Base-by-base conservation (phyloP, 2,797 vertebrate species). In the Mus minutoides region DNA sequence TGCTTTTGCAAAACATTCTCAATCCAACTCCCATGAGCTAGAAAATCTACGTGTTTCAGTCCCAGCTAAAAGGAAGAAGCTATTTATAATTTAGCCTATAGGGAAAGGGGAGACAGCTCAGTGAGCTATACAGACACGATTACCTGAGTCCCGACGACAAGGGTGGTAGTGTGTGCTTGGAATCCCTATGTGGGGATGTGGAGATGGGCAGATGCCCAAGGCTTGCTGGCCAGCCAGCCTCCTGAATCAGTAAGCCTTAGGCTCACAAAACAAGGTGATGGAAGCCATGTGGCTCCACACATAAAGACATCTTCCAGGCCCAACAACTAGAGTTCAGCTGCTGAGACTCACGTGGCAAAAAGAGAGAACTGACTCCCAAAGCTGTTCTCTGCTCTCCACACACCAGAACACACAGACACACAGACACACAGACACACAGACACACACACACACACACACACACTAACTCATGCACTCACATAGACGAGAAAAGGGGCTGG, bases 1-100 rank as follows among this genome's bases (percentile, higher is more conserved):
- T 29, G 19, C 43, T n/a, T 94, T 75, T 56, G 24, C 82, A 94
- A 96, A 90, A 84, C 43, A 92, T 6, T 90, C 71, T 88, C 64
- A 76, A 37, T 58, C 76, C 34, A 80, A 64, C 13, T 2, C 58
- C 24, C 4, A 19, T 22, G 54, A 91, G 14, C 37, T n/a, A 24
- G 78, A 56, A 79, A 46, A 77, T 46, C 37, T 46, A 31, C 46
- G 49, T 62, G 88, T 79, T n/a, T 77, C 67, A 49, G 43, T 12
- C 26, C 26, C 43, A 31, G 37, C 62, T 75, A 62, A 89, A 87
- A 0, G 78, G 21, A 94, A 17, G 34, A 46, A 19, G 58, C 31
- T 12, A 4, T 7, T 7, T 34, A 3, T 4, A 11, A 14, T 22
- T 37, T 54, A 29, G 1, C 10, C 62, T 43, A 10, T 24, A 76